Evolutionary conservation across 2,113 vertebrate species (phyloP).

Genomic region (Dicerorhinus sumatrensis): DNA sequence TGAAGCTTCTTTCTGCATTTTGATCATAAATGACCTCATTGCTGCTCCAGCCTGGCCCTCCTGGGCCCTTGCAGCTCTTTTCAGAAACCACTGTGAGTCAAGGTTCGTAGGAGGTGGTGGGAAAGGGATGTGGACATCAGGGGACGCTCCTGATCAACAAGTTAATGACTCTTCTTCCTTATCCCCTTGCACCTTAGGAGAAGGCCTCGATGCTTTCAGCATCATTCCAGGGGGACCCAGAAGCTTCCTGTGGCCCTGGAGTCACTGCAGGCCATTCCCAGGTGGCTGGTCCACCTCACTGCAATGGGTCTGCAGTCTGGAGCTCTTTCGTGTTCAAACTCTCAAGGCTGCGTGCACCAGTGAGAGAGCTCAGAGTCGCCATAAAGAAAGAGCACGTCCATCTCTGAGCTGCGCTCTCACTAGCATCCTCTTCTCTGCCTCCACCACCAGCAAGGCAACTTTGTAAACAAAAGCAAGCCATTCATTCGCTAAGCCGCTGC

Average conservation of each 20-base stretch:
- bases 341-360: fast-evolving
- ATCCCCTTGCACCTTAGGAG: not conserved
- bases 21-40: too few relatives aligned
- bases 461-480: not conserved
- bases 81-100: fast-evolving
- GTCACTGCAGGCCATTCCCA: fast-evolving
- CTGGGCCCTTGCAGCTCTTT: not conserved
- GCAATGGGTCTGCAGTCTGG: fast-evolving
- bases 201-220: not conserved
- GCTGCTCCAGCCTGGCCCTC: not conserved
- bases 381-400: fast-evolving
- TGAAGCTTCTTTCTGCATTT: not conserved
- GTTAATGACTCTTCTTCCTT: fast-evolving
- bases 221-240: not conserved
- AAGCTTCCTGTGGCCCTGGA: not conserved
- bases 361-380: too few relatives aligned
- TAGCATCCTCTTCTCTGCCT: fast-evolving
- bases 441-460: not conserved
- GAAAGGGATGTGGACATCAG: too few relatives aligned
- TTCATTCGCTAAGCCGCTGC: fast-evolving
- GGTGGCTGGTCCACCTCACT: not conserved
- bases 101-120: fast-evolving
- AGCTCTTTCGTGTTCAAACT: fast-evolving
- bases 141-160: fast-evolving
- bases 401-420: fast-evolving